Evolutionary conservation across 2,888 invertebrate genomes (phyloP), one percentile per base, ranked within the genome.

Genomic region (Drosophila siamana): DNA sequence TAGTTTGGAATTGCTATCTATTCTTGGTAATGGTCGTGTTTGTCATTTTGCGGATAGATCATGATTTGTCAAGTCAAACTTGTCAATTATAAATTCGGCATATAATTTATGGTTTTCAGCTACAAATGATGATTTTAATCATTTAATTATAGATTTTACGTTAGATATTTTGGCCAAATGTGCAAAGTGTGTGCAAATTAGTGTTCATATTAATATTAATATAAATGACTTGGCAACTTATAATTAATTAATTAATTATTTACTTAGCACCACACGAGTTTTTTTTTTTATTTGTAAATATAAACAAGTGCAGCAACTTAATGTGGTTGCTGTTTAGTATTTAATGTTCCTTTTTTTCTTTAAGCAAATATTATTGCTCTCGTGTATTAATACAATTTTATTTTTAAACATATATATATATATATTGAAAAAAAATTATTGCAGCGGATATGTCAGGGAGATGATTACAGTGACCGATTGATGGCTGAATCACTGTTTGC

Each of bases 301-400:
- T 40, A 19, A 26, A 52, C 51, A 52, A 41, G 52, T 52, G 40
- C 16, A 28, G 6, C 38, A 5, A 11, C 11, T 16, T 52, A 26
- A 40, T 11, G 28, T 15, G 1, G 22, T n/a, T 36, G 33, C 22
- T 50, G 19, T 13, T 36, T 38, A 4, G 15, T 24, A 9, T 15
- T 38, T 2, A 11, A 13, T 38, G 15, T 15, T n/a, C n/a, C n/a
- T n/a, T n/a, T n/a, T 4, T 26, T 38, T 26, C 6, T 11, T 4
- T 11, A 38, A n/a, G 0, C 4, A 52, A 28, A 52, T 52, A 52
- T 16, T 9, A 28, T 26, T 28, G 52, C 13, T 51, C 19, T 22
- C 11, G 24, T 26, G 15, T 51, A 26, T 38, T 13, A n/a, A 51
- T 24, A 22, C 3, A n/a, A 48, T 30, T 30, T n/a, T 50, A 36